Base-by-base conservation (phyloP, 2,113 vertebrate genomes). In the Collichthys lucidus region DNA sequence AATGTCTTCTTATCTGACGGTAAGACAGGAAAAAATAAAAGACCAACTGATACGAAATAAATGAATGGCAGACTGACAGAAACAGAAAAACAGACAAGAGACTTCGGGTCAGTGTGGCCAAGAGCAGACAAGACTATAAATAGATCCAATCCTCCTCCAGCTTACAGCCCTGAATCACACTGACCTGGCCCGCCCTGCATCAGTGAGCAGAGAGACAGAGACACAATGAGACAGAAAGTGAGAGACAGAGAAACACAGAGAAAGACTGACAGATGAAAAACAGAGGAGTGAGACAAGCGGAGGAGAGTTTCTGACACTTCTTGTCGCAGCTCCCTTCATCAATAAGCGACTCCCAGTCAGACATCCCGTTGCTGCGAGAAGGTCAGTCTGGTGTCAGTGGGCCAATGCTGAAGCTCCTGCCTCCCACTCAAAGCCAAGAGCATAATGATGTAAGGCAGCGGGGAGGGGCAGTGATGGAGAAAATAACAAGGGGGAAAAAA, bases 101-200 rank as follows among this genome's bases (percentile, higher is more conserved):
- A 90, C 85, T 85, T 88, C 1, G 44, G 85, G 86, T 92, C 91
- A 88, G 79, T 26, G 83, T 85, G 81, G 87, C 88, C 88, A 86
- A 80, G 70, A 85, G 82, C 80, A 87, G 83, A 88, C 83, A 17
- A 63, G 77, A 59, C 88, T 92, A 92, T 83, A 90, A 92, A 92
- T 92, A 93, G 90, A 92, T 74, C 74, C 83, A 92, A 91, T 91
- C 91, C 86, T 89, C 88, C 87, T 81, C 80, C 77, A 53, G 90
- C 91, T 91, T 91, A 91, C 79, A 83, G 86, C 72, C 76, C 83
- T 88, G 85, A 83, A 85, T 90, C 79, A 86, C 71, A 70, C 53
- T 86, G 82, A 89, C 88, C 86, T 35, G 70, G 72, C 57, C 67
- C 24, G 7, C 46, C 73, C 89, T 47, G 64, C 78, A 71, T 82